Percentiles rank a stretch among this genome's conserved stretches.
These are phyloP conservation scores for Zaprionus inermis DNA, from an alignment of 1,140 invertebrate genomes.

Conservation along the genomic window DNA sequence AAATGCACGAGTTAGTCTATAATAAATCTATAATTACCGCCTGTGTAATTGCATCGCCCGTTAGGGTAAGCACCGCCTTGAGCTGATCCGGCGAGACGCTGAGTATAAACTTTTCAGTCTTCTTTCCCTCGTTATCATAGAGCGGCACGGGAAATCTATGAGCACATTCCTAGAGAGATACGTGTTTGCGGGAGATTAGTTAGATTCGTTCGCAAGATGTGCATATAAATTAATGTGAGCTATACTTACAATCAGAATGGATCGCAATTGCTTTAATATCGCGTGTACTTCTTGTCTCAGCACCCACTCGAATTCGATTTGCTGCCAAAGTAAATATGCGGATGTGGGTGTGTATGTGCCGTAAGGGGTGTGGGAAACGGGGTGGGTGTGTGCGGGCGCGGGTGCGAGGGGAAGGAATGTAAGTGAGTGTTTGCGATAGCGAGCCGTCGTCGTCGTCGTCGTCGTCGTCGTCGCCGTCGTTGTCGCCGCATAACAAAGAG, in stretches of 20 bases:
- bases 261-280: slow-evolving; percentile 92
- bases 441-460: slow-evolving; percentile 22
- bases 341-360: slow-evolving; percentile 26
- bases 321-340: slow-evolving; percentile 86
- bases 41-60: slow-evolving; percentile 95
- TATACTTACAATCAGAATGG: slow-evolving; percentile 90
- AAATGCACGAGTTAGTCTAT: background rate
- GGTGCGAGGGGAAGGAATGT: slow-evolving; percentile 15
- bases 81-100: slow-evolving; percentile 93
- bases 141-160: slow-evolving; percentile 92
- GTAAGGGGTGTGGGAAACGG: background rate
- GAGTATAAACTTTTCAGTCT: slow-evolving; percentile 95
- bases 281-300: slow-evolving; percentile 94
- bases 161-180: slow-evolving; percentile 89
- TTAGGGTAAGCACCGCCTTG: slow-evolving; percentile 95
- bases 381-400: slow-evolving; percentile 4
- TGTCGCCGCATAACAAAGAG: slow-evolving; percentile 50
- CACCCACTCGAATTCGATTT: slow-evolving; percentile 97
- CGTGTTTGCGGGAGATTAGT: background rate
- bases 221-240: slow-evolving; percentile 22
- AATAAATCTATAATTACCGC: slow-evolving; percentile 87
- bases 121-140: slow-evolving; percentile 92
- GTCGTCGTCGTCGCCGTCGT: slow-evolving; percentile 17
- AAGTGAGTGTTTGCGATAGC: slow-evolving; percentile 56
- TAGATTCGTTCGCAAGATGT: background rate